These are phyloP conservation scores for Xanthia togata DNA, from an alignment of 2,888 invertebrate species.

Conservation along the genomic window DNA sequence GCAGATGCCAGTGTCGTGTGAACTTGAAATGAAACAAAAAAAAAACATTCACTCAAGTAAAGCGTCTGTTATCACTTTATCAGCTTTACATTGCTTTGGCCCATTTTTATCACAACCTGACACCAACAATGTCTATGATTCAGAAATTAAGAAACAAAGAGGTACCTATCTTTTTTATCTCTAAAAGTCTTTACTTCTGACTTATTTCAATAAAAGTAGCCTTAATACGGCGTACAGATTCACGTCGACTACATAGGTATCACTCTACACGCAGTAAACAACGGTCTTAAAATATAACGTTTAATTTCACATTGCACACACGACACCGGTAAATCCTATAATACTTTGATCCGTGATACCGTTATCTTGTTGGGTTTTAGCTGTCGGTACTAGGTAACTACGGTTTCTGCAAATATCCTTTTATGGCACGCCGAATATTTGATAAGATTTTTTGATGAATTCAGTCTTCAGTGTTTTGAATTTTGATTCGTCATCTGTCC, in stretches of 20 bases:
- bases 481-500: too few relatives aligned
- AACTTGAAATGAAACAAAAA: background rate
- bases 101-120: background rate
- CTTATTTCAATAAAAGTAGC: background rate
- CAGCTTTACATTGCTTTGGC: background rate
- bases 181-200: background rate
- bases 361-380: slow-evolving; percentile 68
- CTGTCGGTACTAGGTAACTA: slow-evolving; percentile 53
- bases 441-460: slow-evolving; percentile 22
- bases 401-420: slow-evolving; percentile 63
- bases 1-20: background rate
- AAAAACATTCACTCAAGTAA: background rate
- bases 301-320: slow-evolving; percentile 63
- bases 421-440: slow-evolving; percentile 17
- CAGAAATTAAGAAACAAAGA: background rate
- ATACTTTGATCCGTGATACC: slow-evolving; percentile 72
- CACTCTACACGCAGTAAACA: slow-evolving; percentile 42
- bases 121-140: background rate
- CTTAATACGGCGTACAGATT: background rate
- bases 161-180: background rate
- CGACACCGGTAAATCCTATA: slow-evolving; percentile 70
- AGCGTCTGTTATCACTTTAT: background rate
- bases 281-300: slow-evolving; percentile 59
- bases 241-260: background rate
- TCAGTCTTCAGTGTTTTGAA: background rate